A percentile compares a stretch with the other conserved stretches of the same genome.
phyloP scores from a whole-genome alignment of 2,113 vertebrate genomes.

The Axis porcinus region DNA sequence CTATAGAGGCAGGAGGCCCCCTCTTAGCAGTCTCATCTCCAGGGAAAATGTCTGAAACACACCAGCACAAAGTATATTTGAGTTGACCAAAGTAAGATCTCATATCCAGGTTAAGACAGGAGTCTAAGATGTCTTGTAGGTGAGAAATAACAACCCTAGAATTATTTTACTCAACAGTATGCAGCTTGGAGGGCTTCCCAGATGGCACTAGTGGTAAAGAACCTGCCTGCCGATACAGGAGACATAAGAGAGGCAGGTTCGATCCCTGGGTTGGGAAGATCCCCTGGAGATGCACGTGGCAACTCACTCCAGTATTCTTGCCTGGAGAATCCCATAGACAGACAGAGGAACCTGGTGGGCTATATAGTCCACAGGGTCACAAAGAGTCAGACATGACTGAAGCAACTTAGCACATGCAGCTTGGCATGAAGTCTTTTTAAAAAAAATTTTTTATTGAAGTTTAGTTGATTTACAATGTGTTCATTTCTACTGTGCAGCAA shows the following conservation, averaged over 20 bases:
- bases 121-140: neutral
- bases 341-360: neutral
- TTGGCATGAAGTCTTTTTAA: neutral
- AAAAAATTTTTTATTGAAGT: neutral
- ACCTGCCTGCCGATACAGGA: neutral
- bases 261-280: neutral
- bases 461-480: neutral
- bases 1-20: too few species aligned
- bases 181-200: neutral
- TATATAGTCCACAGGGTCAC: neutral
- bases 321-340: neutral
- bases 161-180: neutral
- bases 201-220: neutral
- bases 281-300: neutral
- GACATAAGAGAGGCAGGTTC: accelerated
- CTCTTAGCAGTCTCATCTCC: neutral
- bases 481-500: neutral
- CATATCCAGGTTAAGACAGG: neutral
- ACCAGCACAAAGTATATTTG: neutral
- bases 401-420: neutral
- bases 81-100: neutral
- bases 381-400: neutral
- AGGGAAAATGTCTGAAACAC: neutral
- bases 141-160: neutral
- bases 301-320: neutral